phyloP scores from a whole-genome alignment of 2,113 vertebrate species.

The Xenus cinereus region DNA sequence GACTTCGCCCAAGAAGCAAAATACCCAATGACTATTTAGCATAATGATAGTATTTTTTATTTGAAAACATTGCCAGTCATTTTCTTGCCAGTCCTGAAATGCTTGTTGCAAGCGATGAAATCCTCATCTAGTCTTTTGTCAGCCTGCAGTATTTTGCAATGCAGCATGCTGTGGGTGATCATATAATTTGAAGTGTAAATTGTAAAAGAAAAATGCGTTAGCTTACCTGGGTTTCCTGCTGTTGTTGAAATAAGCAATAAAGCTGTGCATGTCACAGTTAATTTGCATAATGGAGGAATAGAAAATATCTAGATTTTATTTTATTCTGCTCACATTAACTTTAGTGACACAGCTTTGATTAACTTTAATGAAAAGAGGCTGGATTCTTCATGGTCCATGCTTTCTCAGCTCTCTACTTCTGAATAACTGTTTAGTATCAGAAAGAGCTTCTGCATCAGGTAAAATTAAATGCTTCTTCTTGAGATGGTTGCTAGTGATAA shows the following conservation, averaged over 20 bases:
- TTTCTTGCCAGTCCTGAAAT: neutral
- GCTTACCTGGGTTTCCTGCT: slow-evolving; percentile 36
- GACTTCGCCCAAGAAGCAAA: slow-evolving; percentile 35
- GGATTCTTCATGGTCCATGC: neutral
- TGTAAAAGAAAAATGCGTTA: neutral
- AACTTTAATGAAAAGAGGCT: neutral
- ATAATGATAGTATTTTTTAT: slow-evolving; percentile 19
- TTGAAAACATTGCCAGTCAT: slow-evolving; percentile 35
- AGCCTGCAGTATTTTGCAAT: neutral
- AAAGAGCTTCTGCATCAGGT: neutral
- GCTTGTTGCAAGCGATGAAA: neutral
- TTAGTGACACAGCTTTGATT: slow-evolving; percentile 8
- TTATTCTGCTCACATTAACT: slow-evolving; percentile 3
- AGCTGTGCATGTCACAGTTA: slow-evolving; percentile 11
- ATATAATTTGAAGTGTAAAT: slow-evolving; percentile 18
- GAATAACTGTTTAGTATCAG: neutral
- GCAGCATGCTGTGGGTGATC: neutral
- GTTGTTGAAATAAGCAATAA: slow-evolving; percentile 9
- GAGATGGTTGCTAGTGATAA: neutral
- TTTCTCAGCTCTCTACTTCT: neutral
- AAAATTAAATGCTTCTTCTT: neutral
- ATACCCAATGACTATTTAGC: slow-evolving; percentile 2
- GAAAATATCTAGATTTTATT: slow-evolving; percentile 1
- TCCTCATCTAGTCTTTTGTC: neutral
- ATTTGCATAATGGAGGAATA: slow-evolving; percentile 13